Evolutionary conservation across 2,113 vertebrate species (phyloP), one percentile per base, ranked within the genome.

Genomic region (Macrotis lagotis): DNA sequence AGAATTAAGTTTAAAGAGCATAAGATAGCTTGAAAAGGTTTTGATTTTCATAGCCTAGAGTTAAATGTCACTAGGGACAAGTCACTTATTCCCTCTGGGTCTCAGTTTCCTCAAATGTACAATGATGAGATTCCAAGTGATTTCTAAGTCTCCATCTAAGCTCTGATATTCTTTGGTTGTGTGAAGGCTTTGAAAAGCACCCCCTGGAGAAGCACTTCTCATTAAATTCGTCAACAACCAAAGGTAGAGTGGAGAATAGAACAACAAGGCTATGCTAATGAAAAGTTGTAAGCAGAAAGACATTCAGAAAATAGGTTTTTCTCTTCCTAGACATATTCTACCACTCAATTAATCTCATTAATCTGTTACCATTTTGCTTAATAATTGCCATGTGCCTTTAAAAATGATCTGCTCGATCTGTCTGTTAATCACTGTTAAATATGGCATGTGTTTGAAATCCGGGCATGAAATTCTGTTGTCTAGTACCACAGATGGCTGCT

Each of bases 181-280:
- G 96, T 90, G 74, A 95, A 19, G 83, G 22, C 59, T 96, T 96
- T 66, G 97, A 51, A 97, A 59, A 59, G 1, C 28, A 16, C 91
- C 55, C 89, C 50, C 50, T 94, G 44, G 90, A 94, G 95, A 83
- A 74, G 6, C 11, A 0, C 9, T 93, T 96, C 93, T 51, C 53
- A 95, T 52, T 59, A 96, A 92, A 96, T 0, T 4, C 55, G 91
- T 96, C 92, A 96, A 53, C 89, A 94, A 37, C 51, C 55, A n/a
- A 0, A 0, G 51, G 91, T 91, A 91, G 37, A 96, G 93, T 94
- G 94, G 91, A 49, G 74, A 51, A 7, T 92, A 93, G 66, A 92
- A 74, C 93, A 92, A 26, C 93, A 55, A 94, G 95, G n/a, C 89
- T 74, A 89, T 90, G 96, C n/a, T 95, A 92, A 90, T 48, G 26